Base-by-base conservation (phyloP, 2,797 vertebrate genomes). In the Chromobotia macracanthus region DNA sequence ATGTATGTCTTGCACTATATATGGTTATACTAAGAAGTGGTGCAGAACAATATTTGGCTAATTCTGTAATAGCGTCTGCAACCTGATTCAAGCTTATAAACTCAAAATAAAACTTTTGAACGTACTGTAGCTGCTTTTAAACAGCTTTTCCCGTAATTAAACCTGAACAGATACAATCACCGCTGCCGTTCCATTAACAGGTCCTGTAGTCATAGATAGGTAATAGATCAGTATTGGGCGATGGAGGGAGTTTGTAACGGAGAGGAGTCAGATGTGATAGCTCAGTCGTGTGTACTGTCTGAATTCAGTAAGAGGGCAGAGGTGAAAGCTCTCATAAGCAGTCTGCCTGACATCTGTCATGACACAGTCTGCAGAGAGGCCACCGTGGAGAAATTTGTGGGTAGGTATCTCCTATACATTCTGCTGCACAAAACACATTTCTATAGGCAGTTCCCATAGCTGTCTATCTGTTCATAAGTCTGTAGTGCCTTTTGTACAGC, bases 261-360 rank as follows among this genome's bases (percentile, higher is more conserved):
- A 18, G 87, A 72, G 25, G 94, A 94, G 28, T 0, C 84, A 0
- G 94, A 92, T 0, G 85, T 76, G 3, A 6, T 86, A 10, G 79
- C 89, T 18, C 61, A 83, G 10, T 84, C 89, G 0, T 90, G 82
- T 15, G 77, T 93, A 18, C 82, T 98, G 89, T 93, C 93, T 51
- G 90, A 91, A 5, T 98, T 99, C 88, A 86, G 84, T 1, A 95
- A 99, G 80, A 92, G 90, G 19, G 83, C 79, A 0, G 96, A 97
- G 81, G 89, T 88, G 5, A 79, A 85, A 16, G 90, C 82, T 1
- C 87, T 98, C 60, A 90, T 99, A 80, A 80, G 84, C 28, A 87
- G 86, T 85, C 89, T 98, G 18, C 72, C 84, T 0, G 89, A 84
- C 11, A 77, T 87, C 16, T 90, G 92, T 15, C 88, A 80, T 1